Percentiles rank a stretch among this genome's conserved stretches.
Conservation (phyloP, 2,888 invertebrate genomes). For the Sinohyriopsis cumingii region DNA sequence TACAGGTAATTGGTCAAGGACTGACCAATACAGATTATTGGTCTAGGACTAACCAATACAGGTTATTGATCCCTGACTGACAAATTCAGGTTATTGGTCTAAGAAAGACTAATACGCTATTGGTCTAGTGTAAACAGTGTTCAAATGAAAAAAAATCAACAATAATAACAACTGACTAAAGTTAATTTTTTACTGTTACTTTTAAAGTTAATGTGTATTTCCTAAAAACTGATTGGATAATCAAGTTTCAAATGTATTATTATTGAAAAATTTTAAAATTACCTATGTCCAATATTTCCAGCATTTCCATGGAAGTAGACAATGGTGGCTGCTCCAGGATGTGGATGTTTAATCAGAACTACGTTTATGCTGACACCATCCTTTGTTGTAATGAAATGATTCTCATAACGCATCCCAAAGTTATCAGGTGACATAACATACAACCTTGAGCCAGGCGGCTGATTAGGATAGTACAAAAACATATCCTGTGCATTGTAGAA, state of each 20-base stretch:
- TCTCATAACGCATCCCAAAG: constrained; percentile 90
- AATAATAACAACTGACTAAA: neutral
- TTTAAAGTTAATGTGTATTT: neutral
- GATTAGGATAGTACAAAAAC: constrained; percentile 90
- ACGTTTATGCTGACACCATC: constrained; percentile 71
- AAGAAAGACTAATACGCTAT: no score
- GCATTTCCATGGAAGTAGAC: constrained; percentile 97
- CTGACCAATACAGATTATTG: no score
- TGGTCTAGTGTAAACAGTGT: no score
- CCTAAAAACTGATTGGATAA: no score
- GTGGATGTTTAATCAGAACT: constrained; percentile 71
- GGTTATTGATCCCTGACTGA: no score
- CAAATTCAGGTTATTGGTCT: no score
- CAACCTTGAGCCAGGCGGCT: constrained; percentile 89
- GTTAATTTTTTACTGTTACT: neutral
- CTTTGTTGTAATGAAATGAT: constrained; percentile 78
- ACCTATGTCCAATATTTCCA: constrained; percentile 93
- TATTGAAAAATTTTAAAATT: neutral
- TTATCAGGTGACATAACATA: constrained; percentile 88
- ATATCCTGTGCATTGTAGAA: constrained; percentile 86
- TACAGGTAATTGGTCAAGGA: no score
- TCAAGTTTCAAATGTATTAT: neutral
- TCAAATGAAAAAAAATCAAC: no score
- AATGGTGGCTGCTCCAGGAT: constrained; percentile 81
- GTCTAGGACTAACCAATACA: no score